Evolutionary conservation across 2,797 vertebrate species (phyloP).

Genomic region (Microctenopoma lineatum): DNA sequence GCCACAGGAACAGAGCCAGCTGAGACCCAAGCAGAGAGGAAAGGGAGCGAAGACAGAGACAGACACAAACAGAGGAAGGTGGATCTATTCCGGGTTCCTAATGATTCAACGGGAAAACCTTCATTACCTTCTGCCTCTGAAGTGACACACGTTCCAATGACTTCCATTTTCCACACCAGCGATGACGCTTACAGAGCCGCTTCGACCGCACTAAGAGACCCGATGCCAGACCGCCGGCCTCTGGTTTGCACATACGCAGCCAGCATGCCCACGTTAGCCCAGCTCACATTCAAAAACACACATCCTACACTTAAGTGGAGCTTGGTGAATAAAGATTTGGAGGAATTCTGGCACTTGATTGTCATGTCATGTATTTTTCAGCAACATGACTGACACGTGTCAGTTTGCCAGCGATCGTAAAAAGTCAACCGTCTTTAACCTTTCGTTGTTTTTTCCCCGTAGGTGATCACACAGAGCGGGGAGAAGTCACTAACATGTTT

Average conservation of each 20-base stretch:
- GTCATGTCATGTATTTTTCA: constrained; percentile 31
- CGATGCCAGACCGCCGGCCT: neutral
- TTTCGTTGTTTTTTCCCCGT: neutral
- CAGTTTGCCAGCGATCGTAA: constrained; percentile 1
- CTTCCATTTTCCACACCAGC: constrained; percentile 40
- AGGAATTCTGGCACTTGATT: constrained; percentile 2
- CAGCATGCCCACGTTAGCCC: neutral
- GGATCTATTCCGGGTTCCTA: constrained; percentile 34
- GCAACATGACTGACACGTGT: neutral
- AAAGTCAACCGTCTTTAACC: constrained; percentile 3
- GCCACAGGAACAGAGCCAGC: constrained; percentile 73
- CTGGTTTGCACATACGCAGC: neutral
- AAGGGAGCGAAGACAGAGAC: constrained; percentile 47
- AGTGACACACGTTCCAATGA: constrained; percentile 27
- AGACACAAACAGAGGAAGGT: constrained; percentile 46
- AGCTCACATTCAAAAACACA: constrained; percentile 3
- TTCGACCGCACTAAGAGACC: neutral
- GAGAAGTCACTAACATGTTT: neutral
- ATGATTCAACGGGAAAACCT: constrained; percentile 42
- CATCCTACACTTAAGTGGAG: neutral
- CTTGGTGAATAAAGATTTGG: constrained; percentile 12
- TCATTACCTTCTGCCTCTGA: constrained; percentile 41
- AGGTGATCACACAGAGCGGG: neutral
- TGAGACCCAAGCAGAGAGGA: constrained; percentile 69
- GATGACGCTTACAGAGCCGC: constrained; percentile 33